Percentiles rank a stretch among this genome's conserved stretches.
These are phyloP conservation scores for Microtus oregoni DNA, from an alignment of 2,113 vertebrate species.

Conservation along the genomic window DNA sequence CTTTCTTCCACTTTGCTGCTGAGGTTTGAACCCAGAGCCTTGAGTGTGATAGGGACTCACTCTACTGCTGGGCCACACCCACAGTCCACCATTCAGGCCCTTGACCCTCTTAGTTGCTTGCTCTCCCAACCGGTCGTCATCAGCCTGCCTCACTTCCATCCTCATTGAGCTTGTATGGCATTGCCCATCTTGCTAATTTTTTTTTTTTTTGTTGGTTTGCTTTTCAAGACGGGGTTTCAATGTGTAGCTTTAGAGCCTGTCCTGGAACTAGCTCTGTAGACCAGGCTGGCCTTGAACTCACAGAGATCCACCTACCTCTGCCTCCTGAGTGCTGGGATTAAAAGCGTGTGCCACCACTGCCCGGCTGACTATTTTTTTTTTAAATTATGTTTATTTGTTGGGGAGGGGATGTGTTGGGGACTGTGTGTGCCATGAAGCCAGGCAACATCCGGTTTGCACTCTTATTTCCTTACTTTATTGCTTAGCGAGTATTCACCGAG, in stretches of 20 bases:
- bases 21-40: not conserved
- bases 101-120: not conserved
- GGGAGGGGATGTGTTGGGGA: not conserved
- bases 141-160: not conserved
- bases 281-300: too few species aligned
- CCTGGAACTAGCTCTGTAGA: too few species aligned
- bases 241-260: too few species aligned
- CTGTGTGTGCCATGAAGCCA: not conserved
- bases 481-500: slow-evolving; percentile 42
- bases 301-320: too few species aligned
- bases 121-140: not conserved
- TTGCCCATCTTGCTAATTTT: not conserved
- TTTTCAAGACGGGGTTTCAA: too few species aligned
- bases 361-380: not conserved
- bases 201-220: not conserved
- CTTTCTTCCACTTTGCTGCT: not conserved
- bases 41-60: not conserved
- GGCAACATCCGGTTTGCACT: not conserved
- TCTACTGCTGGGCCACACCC: not conserved
- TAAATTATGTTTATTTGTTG: not conserved
- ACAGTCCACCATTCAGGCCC: not conserved
- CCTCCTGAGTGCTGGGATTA: too few species aligned
- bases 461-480: slow-evolving; percentile 9
- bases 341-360: too few species aligned
- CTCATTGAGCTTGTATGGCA: not conserved